Conservation (phyloP, 2,797 vertebrate species). For the Gymnothorax javanicus region DNA sequence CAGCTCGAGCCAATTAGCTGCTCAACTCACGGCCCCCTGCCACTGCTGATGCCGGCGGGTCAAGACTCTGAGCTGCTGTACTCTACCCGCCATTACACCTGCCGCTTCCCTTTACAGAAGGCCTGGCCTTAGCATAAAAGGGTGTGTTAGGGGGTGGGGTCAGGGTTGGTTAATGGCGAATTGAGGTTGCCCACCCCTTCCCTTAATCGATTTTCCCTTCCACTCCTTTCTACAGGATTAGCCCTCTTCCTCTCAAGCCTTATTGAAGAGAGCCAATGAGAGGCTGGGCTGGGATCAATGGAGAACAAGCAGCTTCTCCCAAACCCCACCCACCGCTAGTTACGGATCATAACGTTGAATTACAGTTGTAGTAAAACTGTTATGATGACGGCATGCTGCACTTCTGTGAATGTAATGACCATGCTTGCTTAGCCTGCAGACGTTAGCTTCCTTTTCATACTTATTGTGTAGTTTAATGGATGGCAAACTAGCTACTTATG, state of each 20-base stretch:
- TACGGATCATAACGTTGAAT: neutral
- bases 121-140: conserved; percentile 45
- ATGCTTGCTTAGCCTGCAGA: no score
- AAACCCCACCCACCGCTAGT: conserved; percentile 47
- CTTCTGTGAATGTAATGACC: no score
- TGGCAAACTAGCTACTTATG: no score
- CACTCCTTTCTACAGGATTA: conserved; percentile 72
- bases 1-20: conserved; percentile 50
- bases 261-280: conserved; percentile 68
- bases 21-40: conserved; percentile 34
- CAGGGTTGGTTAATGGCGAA: conserved; percentile 40
- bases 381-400: conserved; percentile 51
- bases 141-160: no score
- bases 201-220: conserved; percentile 71
- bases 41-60: conserved; percentile 3
- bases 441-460: no score
- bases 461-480: no score
- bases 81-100: conserved; percentile 11
- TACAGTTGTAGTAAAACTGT: conserved; percentile 44
- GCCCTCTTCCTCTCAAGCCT: conserved; percentile 68
- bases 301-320: conserved; percentile 66
- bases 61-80: neutral
- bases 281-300: conserved; percentile 71
- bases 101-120: conserved; percentile 40
- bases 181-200: conserved; percentile 51